These are phyloP conservation scores for Phylloscopus trochiloides DNA, from an alignment of 2,113 vertebrate species.

Conservation along the genomic window DNA sequence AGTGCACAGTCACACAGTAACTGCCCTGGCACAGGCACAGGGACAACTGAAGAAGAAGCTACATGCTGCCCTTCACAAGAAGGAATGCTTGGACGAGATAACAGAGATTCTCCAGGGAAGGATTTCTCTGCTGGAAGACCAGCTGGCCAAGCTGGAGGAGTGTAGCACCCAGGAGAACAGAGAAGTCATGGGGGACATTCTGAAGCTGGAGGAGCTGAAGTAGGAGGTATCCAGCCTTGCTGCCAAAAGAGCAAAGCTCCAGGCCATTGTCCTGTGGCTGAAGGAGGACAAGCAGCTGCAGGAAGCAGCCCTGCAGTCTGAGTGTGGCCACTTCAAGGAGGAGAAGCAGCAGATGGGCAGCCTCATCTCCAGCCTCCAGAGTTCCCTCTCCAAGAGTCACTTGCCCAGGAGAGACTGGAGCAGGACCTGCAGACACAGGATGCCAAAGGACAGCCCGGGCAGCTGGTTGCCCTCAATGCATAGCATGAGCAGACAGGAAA, in stretches of 20 bases:
- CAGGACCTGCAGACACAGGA: neutral
- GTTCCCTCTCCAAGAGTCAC: slow-evolving; percentile 44
- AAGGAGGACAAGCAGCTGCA: slow-evolving; percentile 62
- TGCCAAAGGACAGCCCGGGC: neutral
- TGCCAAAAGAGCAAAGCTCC: slow-evolving; percentile 57
- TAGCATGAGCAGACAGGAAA: slow-evolving; percentile 43
- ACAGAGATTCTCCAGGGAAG: slow-evolving; percentile 86
- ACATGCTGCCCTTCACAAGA: slow-evolving; percentile 71
- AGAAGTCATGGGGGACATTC: slow-evolving; percentile 82
- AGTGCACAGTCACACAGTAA: neutral
- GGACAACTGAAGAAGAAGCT: slow-evolving; percentile 75
- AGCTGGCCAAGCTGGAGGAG: slow-evolving; percentile 67
- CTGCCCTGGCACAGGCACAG: slow-evolving; percentile 64
- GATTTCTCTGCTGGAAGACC: slow-evolving; percentile 84
- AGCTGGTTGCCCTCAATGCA: neutral
- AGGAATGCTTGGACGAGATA: slow-evolving; percentile 84
- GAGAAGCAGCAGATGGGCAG: slow-evolving; percentile 70
- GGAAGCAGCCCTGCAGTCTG: slow-evolving; percentile 35
- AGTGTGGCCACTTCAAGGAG: slow-evolving; percentile 61
- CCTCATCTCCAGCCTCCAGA: slow-evolving; percentile 65
- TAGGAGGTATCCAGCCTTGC: slow-evolving; percentile 69
- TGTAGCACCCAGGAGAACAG: slow-evolving; percentile 68
- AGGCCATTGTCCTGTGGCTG: slow-evolving; percentile 51
- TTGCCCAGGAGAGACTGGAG: slow-evolving; percentile 67
- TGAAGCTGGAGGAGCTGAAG: slow-evolving; percentile 83